Percentiles rank a stretch among this genome's conserved stretches.
These are phyloP conservation scores for Casuarius casuarius DNA, from an alignment of 2,113 vertebrate species.

Conservation along the genomic window DNA sequence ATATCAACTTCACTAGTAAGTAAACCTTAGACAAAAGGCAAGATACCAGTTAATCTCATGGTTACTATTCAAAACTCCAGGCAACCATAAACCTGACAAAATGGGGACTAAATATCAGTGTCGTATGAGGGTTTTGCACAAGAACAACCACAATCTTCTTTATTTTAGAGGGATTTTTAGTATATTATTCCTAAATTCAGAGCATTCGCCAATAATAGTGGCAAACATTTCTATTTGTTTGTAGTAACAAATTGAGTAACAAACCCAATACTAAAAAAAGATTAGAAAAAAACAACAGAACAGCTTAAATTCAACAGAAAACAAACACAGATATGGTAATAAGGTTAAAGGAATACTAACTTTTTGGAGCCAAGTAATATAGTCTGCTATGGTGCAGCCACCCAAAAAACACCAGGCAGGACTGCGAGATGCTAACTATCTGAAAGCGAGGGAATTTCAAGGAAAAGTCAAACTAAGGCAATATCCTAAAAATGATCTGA, in stretches of 20 bases:
- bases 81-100: not conserved
- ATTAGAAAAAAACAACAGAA: not conserved
- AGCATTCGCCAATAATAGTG: not conserved
- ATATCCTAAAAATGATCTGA: not conserved
- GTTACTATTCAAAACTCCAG: not conserved
- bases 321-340: not conserved
- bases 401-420: constrained; percentile 13
- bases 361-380: not conserved
- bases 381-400: not conserved
- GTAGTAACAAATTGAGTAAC: not conserved
- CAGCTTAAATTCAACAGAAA: not conserved
- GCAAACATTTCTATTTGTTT: not conserved
- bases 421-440: not conserved
- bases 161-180: not conserved
- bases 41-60: not conserved
- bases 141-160: not conserved
- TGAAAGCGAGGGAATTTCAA: not conserved
- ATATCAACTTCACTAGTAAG: not conserved
- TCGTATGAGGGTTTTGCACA: not conserved
- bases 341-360: not conserved
- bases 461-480: not conserved
- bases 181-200: not conserved
- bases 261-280: not conserved
- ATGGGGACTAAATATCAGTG: not conserved
- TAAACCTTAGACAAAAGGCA: not conserved